phyloP scores from a whole-genome alignment of 92 coral and sea anemone genomes.

The Heliopora coerulea region DNA sequence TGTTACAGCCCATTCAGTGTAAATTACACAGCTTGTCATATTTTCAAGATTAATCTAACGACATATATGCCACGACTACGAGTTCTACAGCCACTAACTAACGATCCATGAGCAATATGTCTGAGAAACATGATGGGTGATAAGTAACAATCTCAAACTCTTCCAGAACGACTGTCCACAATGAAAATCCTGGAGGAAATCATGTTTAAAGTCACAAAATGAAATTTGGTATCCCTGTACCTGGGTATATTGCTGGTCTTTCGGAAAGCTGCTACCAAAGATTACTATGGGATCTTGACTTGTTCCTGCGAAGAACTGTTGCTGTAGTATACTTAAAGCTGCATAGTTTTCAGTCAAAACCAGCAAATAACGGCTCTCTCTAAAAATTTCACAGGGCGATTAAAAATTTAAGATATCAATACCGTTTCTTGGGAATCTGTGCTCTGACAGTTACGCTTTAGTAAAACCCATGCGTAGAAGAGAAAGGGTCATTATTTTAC shows the following conservation, averaged over 20 bases:
- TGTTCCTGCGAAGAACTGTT: conserved; percentile 52
- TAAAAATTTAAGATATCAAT: neutral
- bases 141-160: no score
- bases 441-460: neutral
- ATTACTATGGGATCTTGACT: conserved; percentile 58
- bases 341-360: conserved; percentile 84
- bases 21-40: no score
- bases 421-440: neutral
- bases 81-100: no score
- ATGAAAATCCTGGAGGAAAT: no score
- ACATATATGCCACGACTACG: no score
- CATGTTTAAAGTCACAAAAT: no score
- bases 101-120: no score
- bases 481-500: no score
- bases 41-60: no score
- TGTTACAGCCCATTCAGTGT: no score
- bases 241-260: conserved; percentile 87
- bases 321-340: conserved; percentile 68
- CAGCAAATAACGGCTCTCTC: conserved; percentile 78
- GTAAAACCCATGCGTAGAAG: neutral
- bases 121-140: no score
- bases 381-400: neutral
- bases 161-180: no score
- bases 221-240: conserved; percentile 25
- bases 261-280: conserved; percentile 87